Percentiles rank a stretch among this genome's conserved stretches.
phyloP scores from a whole-genome alignment of 2,888 invertebrate genomes.

The Mechanitis mazaeus region DNA sequence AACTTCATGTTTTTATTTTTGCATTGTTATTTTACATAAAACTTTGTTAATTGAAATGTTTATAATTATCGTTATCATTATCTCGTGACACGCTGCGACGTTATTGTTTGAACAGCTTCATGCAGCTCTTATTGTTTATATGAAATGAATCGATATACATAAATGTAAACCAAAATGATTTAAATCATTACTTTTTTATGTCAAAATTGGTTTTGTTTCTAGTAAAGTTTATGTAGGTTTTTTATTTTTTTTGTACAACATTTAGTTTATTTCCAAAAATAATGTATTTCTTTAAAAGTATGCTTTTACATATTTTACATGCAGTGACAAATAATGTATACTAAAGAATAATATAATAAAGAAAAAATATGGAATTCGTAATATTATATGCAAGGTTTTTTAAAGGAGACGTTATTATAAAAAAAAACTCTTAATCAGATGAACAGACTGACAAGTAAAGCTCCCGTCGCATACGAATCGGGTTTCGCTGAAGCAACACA shows the following conservation, averaged over 20 bases:
- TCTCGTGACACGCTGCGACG: too few species aligned
- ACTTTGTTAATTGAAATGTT: background rate
- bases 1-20: background rate
- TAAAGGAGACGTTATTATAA: background rate
- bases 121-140: background rate
- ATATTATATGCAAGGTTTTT: background rate
- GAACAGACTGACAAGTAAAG: constrained; percentile 35
- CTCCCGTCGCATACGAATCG: constrained; percentile 45
- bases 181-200: too few species aligned
- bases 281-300: background rate
- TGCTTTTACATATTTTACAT: background rate
- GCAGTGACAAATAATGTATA: background rate
- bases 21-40: background rate
- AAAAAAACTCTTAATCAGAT: constrained; percentile 16
- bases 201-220: too few species aligned
- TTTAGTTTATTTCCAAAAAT: too few species aligned
- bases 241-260: too few species aligned
- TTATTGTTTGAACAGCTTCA: background rate
- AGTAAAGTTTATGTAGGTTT: too few species aligned
- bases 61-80: background rate
- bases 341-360: background rate
- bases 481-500: constrained; percentile 27
- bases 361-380: background rate
- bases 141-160: too few species aligned
- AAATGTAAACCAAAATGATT: too few species aligned